Conservation (phyloP, 1,140 invertebrate species). For the Zaprionus africanus region DNA sequence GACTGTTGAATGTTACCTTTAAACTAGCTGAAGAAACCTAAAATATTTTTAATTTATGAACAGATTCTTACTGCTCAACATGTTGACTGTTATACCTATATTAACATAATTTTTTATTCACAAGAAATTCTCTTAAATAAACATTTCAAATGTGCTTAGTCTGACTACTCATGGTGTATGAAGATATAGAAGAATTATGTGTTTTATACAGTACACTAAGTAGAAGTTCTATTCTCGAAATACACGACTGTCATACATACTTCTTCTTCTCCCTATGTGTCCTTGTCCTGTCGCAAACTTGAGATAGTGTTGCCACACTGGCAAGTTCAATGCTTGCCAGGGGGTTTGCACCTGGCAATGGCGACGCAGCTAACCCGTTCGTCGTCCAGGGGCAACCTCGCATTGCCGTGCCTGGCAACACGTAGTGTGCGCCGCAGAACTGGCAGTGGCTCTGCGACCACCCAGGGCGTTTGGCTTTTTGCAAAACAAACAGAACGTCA, state of each 20-base stretch:
- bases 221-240: neutral
- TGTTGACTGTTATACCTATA: too few relatives aligned
- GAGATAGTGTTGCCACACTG: slow-evolving; percentile 14
- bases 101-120: too few relatives aligned
- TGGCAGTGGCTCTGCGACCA: slow-evolving; percentile 43
- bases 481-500: slow-evolving; percentile 82
- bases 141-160: too few relatives aligned
- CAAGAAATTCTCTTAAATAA: too few relatives aligned
- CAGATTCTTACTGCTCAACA: too few relatives aligned
- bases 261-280: neutral
- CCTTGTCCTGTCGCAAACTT: slow-evolving; percentile 16
- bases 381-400: slow-evolving; percentile 23
- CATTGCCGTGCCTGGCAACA: neutral
- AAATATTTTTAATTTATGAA: too few relatives aligned
- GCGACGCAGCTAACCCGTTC: neutral
- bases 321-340: slow-evolving; percentile 47
- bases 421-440: neutral
- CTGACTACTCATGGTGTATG: too few relatives aligned
- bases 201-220: too few relatives aligned
- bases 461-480: slow-evolving; percentile 78
- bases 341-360: slow-evolving; percentile 44
- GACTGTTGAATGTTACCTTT: too few relatives aligned
- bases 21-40: too few relatives aligned
- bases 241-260: neutral
- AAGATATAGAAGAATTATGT: too few relatives aligned